Percentiles rank a stretch among this genome's conserved stretches.
Evolutionary conservation across 35 echinoderm and acorn worm genomes (phyloP).

Genomic region (Apostichopus japonicus): DNA sequence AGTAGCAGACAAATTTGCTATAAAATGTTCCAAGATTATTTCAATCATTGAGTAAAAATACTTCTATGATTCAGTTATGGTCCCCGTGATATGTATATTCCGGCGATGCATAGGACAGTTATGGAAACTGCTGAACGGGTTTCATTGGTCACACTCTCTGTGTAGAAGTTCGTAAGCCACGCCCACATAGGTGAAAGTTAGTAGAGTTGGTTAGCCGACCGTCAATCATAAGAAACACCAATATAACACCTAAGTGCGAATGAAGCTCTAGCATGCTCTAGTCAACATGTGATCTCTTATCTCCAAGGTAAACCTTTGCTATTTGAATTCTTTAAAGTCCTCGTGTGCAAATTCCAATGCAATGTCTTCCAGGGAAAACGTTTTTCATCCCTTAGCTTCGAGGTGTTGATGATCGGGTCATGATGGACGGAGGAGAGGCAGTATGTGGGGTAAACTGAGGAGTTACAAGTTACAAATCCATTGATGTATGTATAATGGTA

Average conservation of each 20-base stretch:
- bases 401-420: constrained; percentile 37
- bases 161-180: constrained; percentile 18
- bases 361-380: constrained; percentile 29
- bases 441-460: not conserved
- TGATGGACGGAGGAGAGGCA: not conserved
- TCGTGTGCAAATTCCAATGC: constrained; percentile 35
- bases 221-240: constrained; percentile 39
- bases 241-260: constrained; percentile 29
- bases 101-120: no score
- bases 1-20: no score
- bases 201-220: not conserved
- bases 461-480: not conserved
- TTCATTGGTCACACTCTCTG: no score
- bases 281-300: not conserved
- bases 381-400: not conserved
- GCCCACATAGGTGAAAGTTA: not conserved
- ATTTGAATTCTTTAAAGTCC: constrained; percentile 34
- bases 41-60: no score
- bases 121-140: no score
- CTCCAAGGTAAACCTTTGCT: not conserved
- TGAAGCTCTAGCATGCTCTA: not conserved
- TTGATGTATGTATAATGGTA: not conserved
- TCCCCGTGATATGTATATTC: no score
- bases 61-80: no score
- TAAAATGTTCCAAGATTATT: no score